A percentile compares a stretch with the other conserved stretches of the same genome.
Conservation (phyloP, 2,113 vertebrate species). For the Mola mola region DNA sequence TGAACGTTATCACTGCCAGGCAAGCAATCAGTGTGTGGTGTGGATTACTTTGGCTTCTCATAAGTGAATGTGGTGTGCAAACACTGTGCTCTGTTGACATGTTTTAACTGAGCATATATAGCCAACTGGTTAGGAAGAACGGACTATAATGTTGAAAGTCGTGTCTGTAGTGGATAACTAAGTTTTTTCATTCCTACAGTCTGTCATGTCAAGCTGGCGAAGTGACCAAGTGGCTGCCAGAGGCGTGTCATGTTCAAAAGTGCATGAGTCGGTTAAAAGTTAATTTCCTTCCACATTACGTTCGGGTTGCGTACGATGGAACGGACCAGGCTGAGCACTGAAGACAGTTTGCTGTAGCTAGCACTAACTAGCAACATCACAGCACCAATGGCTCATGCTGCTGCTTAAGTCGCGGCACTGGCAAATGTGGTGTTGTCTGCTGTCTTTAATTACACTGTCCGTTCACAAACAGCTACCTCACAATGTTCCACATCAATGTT, state of each 20-base stretch:
- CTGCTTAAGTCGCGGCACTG: slow-evolving; percentile 1
- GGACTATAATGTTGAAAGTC: slow-evolving; percentile 5
- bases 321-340: slow-evolving; percentile 10
- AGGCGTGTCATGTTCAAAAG: background rate
- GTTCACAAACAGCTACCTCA: background rate
- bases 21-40: slow-evolving; percentile 4
- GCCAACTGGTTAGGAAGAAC: background rate
- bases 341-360: slow-evolving; percentile 36
- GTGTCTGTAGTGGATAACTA: background rate
- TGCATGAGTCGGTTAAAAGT: slow-evolving; percentile 9
- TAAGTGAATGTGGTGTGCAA: background rate
- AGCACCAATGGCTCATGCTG: slow-evolving; percentile 5
- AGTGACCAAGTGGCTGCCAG: background rate
- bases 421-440: background rate
- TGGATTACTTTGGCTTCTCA: background rate
- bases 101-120: background rate
- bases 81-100: background rate
- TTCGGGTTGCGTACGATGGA: background rate
- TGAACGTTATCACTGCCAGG: slow-evolving; percentile 26
- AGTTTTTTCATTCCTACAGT: slow-evolving; percentile 37
- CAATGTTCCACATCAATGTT: background rate
- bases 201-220: slow-evolving; percentile 1
- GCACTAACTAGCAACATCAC: slow-evolving; percentile 17
- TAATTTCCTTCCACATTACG: slow-evolving; percentile 3
- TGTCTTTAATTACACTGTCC: background rate